Evolutionary conservation across 2,888 invertebrate species (phyloP), one percentile per base, ranked within the genome.

Genomic region (Tyria jacobaeae): DNA sequence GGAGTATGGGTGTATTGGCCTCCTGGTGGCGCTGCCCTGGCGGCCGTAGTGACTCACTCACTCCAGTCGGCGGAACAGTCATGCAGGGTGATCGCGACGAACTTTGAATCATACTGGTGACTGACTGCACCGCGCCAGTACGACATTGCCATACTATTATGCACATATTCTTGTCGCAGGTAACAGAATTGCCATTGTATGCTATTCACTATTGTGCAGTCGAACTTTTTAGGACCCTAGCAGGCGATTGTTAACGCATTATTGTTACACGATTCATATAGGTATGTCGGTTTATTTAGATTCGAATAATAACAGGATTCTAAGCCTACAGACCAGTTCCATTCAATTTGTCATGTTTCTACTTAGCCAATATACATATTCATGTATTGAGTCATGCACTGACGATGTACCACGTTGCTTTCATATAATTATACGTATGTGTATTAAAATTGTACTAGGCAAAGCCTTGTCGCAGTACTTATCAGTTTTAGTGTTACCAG

Each of bases 161-260:
- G 91, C 90, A 92, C 92, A 89, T 92, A 91, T 84, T 91, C 87
- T 91, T 90, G 87, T 80, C 87, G 83, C 91, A 90, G 90, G 90
- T 91, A 92, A 91, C 89, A 82, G 86, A 92, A 89, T 89, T 84
- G 85, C 90, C 80, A 92, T 92, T 92, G 92, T 92, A 86, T 91
- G 88, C 89, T 86, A 86, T 88, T 87, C 87, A 80, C 90, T 86
- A 93, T 92, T 93, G 92, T 92, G 85, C 84, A 84, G 85, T 81
- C 84, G 70, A 90, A 91, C 88, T 89, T 91, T 91, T 91, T 89
- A 85, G 89, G 89, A 79, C 84, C 83, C 84, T 84, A n/a, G 75
- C 85, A 84, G 84, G 83, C 88, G 85, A 91, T 92, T 92, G 91
- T 92, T 90, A 88, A 84, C 84, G 85, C 86, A 83, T 87, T 85